These are phyloP conservation scores for Diceros bicornis DNA, from an alignment of 2,797 vertebrate species.

Conservation along the genomic window DNA sequence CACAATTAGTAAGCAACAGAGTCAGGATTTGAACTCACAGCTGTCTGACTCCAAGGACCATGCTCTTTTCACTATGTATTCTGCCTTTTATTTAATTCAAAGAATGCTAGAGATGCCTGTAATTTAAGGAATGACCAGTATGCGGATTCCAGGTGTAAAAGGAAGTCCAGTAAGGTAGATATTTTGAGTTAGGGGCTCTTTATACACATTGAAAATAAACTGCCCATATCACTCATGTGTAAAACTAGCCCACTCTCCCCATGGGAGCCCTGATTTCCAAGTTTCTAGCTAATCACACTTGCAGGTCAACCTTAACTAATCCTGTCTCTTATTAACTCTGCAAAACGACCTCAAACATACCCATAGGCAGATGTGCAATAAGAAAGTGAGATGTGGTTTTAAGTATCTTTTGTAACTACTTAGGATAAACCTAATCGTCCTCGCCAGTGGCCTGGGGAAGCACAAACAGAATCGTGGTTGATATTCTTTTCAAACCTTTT, in stretches of 20 bases:
- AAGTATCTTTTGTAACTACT: not conserved
- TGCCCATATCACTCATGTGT: not conserved
- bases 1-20: not conserved
- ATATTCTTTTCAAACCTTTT: not conserved
- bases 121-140: not conserved
- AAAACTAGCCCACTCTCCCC: not conserved
- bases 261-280: not conserved
- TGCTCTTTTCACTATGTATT: too few relatives aligned
- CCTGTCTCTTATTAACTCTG: not conserved
- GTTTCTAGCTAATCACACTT: not conserved
- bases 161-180: not conserved
- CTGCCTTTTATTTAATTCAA: constrained; percentile 9
- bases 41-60: not conserved
- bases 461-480: not conserved
- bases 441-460: not conserved
- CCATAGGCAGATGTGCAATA: not conserved
- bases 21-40: not conserved
- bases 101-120: not conserved
- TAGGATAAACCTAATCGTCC: not conserved
- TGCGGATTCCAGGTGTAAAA: not conserved
- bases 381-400: not conserved
- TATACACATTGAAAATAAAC: not conserved
- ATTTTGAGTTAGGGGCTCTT: not conserved
- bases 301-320: not conserved
- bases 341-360: not conserved